phyloP scores from a whole-genome alignment of 1,140 invertebrate species.

The Bombus vancouverensis region DNA sequence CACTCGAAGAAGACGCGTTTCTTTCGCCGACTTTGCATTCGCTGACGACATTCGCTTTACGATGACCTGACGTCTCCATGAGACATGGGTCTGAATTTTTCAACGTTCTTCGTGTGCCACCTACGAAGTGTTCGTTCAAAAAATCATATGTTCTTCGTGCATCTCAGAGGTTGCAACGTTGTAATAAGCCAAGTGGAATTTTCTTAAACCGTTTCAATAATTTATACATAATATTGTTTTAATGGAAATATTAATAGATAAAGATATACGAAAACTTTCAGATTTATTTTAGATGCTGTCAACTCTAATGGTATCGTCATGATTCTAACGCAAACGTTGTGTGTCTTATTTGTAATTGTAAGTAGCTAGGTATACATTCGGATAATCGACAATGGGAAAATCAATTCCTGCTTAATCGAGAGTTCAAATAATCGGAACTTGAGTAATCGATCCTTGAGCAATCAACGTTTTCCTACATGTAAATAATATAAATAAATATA shows the following conservation, averaged over 20 bases:
- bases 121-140: too few relatives aligned
- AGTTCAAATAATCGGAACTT: neutral
- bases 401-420: neutral
- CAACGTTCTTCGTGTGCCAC: neutral
- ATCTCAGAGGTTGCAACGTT: neutral
- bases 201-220: neutral
- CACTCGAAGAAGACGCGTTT: neutral
- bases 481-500: too few relatives aligned
- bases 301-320: neutral
- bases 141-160: neutral
- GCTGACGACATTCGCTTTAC: constrained; percentile 16
- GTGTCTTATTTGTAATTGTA: neutral
- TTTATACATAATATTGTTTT: too few relatives aligned
- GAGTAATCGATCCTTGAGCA: neutral
- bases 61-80: constrained; percentile 25
- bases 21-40: constrained; percentile 1
- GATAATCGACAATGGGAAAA: neutral
- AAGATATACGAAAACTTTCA: neutral
- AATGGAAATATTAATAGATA: too few relatives aligned
- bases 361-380: neutral
- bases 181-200: too few relatives aligned
- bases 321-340: neutral
- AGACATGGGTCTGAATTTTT: constrained; percentile 24
- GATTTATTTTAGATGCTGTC: too few relatives aligned
- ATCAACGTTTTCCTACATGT: neutral